phyloP scores from a whole-genome alignment of 1,140 invertebrate species.

The Tigriopus japonicus region DNA sequence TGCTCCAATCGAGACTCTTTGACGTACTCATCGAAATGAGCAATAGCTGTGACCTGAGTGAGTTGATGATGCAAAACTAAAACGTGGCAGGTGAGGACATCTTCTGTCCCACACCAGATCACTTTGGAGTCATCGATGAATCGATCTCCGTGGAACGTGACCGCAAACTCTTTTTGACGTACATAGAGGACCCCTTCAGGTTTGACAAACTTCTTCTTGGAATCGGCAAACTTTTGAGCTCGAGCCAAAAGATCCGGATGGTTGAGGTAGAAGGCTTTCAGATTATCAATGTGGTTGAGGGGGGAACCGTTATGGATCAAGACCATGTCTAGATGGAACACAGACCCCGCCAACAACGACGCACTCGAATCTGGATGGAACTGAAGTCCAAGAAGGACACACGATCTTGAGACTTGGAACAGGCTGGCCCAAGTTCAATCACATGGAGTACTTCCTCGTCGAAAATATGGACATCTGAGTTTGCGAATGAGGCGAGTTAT shows the following conservation, averaged over 20 bases:
- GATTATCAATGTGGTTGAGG: no score
- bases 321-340: no score
- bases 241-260: not conserved
- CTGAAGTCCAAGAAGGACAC: no score
- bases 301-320: no score
- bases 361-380: no score
- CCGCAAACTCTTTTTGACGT: not conserved
- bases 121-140: not conserved
- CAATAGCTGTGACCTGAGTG: not conserved
- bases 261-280: not conserved
- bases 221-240: not conserved
- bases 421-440: no score
- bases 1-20: not conserved
- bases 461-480: no score
- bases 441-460: no score
- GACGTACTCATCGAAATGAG: constrained; percentile 9
- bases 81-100: constrained; percentile 8
- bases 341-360: no score
- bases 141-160: not conserved
- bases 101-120: not conserved
- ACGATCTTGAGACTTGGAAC: no score
- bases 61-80: not conserved
- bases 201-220: not conserved
- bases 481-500: no score
- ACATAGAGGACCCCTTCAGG: not conserved